A percentile compares a stretch with the other conserved stretches of the same genome.
Conservation (phyloP, 2,888 invertebrate species). For the Xanthia icteritia region DNA sequence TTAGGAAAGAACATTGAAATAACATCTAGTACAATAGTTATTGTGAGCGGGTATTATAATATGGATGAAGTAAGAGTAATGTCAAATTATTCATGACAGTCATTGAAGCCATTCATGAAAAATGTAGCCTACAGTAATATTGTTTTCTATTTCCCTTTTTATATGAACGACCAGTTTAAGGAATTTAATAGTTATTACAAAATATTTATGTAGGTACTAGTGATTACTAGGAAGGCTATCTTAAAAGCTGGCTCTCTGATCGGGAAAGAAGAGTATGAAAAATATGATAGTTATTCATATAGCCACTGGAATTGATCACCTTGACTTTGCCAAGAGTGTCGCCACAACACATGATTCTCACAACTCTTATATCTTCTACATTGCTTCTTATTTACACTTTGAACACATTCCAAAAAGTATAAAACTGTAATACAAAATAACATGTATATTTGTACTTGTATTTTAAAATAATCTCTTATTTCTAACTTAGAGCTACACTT, state of each 20-base stretch:
- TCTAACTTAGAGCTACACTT: slow-evolving; percentile 62
- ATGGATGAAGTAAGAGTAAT: background rate
- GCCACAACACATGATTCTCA: slow-evolving; percentile 29
- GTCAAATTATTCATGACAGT: slow-evolving; percentile 4
- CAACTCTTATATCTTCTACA: slow-evolving; percentile 34
- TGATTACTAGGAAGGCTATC: background rate
- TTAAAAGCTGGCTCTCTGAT: background rate
- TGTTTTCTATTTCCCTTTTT: background rate
- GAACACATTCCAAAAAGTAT: slow-evolving; percentile 64
- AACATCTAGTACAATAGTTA: slow-evolving; percentile 13
- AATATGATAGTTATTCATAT: background rate
- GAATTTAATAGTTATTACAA: background rate
- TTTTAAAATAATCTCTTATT: slow-evolving; percentile 69
- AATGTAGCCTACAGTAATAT: background rate
- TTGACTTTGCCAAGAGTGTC: slow-evolving; percentile 53
- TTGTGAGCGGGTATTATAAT: background rate
- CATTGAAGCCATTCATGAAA: slow-evolving; percentile 20
- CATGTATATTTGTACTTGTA: slow-evolving; percentile 71
- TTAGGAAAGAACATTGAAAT: slow-evolving; percentile 25
- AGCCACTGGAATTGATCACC: slow-evolving; percentile 17
- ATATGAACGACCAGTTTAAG: background rate
- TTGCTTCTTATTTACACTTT: slow-evolving; percentile 67
- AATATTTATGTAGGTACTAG: background rate
- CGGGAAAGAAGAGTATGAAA: background rate
- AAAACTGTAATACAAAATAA: slow-evolving; percentile 69